These are phyloP conservation scores for Lagorchestes hirsutus DNA, from an alignment of 2,797 vertebrate genomes.

Conservation along the genomic window DNA sequence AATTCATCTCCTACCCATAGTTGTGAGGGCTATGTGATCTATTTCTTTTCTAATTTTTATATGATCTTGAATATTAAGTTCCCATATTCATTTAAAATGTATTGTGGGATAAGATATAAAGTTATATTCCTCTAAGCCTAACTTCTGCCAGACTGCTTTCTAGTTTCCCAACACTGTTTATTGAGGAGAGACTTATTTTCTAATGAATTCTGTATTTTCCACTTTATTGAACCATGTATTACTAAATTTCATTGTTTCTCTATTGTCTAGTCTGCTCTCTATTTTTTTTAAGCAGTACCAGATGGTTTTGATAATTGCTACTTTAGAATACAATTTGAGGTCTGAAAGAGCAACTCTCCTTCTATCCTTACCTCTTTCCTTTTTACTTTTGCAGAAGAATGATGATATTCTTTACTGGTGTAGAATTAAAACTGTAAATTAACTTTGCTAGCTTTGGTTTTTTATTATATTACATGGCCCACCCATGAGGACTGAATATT, in stretches of 20 bases:
- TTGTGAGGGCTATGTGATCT: not conserved
- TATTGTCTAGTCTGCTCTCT: not conserved
- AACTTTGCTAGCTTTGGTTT: not conserved
- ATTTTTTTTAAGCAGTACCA: not conserved
- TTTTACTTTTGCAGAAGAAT: not conserved
- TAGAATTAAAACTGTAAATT: not conserved
- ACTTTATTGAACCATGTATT: not conserved
- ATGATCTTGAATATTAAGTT: not conserved
- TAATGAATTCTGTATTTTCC: not conserved
- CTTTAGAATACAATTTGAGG: not conserved
- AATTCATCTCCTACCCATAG: not conserved
- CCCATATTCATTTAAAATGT: not conserved
- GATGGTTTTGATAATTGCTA: not conserved
- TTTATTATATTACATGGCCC: not conserved
- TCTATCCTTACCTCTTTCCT: not conserved
- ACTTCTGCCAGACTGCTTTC: not conserved
- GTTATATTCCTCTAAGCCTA: not conserved
- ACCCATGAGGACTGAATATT: not conserved
- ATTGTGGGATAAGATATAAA: not conserved
- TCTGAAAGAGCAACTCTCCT: not conserved
- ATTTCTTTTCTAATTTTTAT: not conserved
- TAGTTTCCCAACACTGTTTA: not conserved
- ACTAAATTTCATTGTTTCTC: not conserved
- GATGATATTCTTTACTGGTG: not conserved
- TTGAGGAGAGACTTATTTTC: not conserved